Conservation (phyloP, 2,888 invertebrate genomes). For the Platynereis dumerilii region DNA sequence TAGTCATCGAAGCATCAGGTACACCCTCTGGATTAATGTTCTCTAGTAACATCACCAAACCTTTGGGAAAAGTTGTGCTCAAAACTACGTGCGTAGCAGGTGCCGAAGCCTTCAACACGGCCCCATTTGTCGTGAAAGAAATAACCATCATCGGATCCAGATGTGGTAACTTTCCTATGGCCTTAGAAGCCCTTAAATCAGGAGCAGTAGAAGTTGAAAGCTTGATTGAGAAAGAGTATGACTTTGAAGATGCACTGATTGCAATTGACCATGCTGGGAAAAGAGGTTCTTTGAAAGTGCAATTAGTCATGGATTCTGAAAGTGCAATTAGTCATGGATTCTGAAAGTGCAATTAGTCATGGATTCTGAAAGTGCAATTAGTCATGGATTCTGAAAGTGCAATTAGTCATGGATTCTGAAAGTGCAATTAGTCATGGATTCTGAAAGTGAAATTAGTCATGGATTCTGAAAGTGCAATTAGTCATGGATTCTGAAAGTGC, state of each 20-base stretch:
- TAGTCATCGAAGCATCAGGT: slow-evolving; percentile 32
- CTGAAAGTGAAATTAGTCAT: too few relatives aligned
- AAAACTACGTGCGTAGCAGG: slow-evolving; percentile 35
- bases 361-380: too few relatives aligned
- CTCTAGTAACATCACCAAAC: slow-evolving; percentile 23
- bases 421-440: too few relatives aligned
- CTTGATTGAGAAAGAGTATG: slow-evolving; percentile 19
- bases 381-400: too few relatives aligned
- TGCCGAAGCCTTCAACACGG: slow-evolving; percentile 22
- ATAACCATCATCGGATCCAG: slow-evolving; percentile 31
- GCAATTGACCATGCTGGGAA: slow-evolving; percentile 29
- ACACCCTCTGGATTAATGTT: slow-evolving; percentile 27
- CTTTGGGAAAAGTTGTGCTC: slow-evolving; percentile 34
- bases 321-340: too few relatives aligned
- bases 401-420: too few relatives aligned
- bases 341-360: too few relatives aligned
- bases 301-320: slow-evolving; percentile 24
- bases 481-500: too few relatives aligned
- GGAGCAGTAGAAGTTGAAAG: slow-evolving; percentile 6
- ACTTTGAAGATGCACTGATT: slow-evolving; percentile 20
- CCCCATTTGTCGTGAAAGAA: slow-evolving; percentile 36
- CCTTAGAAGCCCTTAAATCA: slow-evolving; percentile 22
- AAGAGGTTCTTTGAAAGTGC: slow-evolving; percentile 31
- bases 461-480: too few relatives aligned
- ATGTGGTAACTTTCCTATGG: slow-evolving; percentile 36